Percentiles rank a stretch among this genome's conserved stretches.
Conservation (phyloP, 2,797 vertebrate genomes). For the Benthosema pterotum region DNA sequence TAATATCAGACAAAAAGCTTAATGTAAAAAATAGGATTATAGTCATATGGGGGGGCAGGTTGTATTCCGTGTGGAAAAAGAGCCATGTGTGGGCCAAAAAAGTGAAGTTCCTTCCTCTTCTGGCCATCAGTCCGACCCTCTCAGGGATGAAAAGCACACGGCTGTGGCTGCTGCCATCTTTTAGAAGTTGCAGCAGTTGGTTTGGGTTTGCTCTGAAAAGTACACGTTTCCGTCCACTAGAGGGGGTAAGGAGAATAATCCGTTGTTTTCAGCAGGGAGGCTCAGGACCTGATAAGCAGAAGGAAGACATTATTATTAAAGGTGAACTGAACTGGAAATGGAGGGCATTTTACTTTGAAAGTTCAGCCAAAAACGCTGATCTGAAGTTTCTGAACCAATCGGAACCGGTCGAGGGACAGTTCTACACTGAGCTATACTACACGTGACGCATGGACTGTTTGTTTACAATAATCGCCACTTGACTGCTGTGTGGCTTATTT, state of each 20-base stretch:
- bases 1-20: conserved; percentile 20
- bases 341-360: too few species aligned
- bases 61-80: conserved; percentile 25
- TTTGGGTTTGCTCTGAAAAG: conserved; percentile 43
- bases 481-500: too few species aligned
- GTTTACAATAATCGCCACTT: too few species aligned
- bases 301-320: not conserved
- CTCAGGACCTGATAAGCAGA: conserved; percentile 36
- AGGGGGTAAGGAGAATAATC: conserved; percentile 37
- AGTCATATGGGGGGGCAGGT: conserved; percentile 7
- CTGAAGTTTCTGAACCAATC: too few species aligned
- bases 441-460: too few species aligned
- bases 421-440: too few species aligned
- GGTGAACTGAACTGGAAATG: too few species aligned
- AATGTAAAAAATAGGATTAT: conserved; percentile 26
- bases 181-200: conserved; percentile 41
- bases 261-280: conserved; percentile 22
- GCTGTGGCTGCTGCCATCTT: not conserved
- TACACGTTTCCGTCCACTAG: conserved; percentile 35
- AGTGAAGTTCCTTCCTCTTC: conserved; percentile 1
- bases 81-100: conserved; percentile 40
- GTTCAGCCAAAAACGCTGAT: too few species aligned
- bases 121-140: not conserved
- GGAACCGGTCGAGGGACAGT: too few species aligned
- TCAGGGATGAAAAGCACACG: not conserved